phyloP scores from a whole-genome alignment of 2,797 vertebrate species.

The Phrynocephalus guinanensis region DNA sequence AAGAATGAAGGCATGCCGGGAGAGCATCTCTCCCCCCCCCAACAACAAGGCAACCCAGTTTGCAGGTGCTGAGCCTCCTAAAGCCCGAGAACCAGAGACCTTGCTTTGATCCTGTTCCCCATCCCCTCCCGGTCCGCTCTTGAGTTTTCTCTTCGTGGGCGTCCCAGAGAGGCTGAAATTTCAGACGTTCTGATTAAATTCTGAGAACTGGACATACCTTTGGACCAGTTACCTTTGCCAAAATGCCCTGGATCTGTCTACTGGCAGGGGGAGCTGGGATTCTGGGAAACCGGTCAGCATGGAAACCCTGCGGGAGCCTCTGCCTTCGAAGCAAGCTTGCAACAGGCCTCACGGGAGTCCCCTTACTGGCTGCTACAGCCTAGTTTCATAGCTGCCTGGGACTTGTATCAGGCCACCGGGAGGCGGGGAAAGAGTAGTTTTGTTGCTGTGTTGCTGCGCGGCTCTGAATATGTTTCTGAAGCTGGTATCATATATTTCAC shows the following conservation, averaged over 20 bases:
- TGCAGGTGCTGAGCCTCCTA: too few relatives aligned
- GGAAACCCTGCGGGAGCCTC: background rate
- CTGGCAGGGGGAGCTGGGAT: too few relatives aligned
- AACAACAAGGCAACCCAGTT: too few relatives aligned
- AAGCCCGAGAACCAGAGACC: too few relatives aligned
- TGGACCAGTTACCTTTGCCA: too few relatives aligned
- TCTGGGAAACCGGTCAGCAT: background rate
- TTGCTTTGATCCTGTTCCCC: background rate
- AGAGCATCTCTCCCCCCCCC: too few relatives aligned
- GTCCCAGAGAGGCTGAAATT: too few relatives aligned
- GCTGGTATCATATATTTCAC: background rate
- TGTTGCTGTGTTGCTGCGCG: background rate
- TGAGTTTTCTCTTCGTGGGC: background rate
- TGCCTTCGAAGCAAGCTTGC: background rate
- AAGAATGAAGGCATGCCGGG: too few relatives aligned
- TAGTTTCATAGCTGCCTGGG: background rate
- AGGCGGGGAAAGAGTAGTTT: background rate
- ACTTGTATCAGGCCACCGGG: background rate
- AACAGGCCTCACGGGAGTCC: background rate
- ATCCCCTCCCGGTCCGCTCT: background rate
- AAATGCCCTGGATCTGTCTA: too few relatives aligned
- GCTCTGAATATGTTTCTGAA: background rate
- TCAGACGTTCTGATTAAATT: background rate
- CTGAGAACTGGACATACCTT: too few relatives aligned
- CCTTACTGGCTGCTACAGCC: background rate